Conservation (phyloP, 2,113 vertebrate species). For the Varanus salvator region DNA sequence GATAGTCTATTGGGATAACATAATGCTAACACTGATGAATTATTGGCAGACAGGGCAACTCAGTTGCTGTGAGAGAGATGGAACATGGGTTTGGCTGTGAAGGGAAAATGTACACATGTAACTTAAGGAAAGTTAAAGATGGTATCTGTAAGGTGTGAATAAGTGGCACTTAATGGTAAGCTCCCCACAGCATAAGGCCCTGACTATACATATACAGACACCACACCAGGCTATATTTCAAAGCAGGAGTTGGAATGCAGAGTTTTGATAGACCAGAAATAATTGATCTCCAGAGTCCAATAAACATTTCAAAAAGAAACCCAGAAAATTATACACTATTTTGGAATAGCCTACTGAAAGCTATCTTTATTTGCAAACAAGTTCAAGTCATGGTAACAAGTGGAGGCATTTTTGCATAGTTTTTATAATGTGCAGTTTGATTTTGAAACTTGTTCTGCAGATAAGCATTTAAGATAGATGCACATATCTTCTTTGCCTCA, state of each 20-base stretch:
- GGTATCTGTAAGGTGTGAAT: not conserved
- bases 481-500: not conserved
- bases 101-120: not conserved
- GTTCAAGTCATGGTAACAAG: not conserved
- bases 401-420: too few relatives aligned
- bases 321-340: not conserved
- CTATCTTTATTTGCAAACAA: not conserved
- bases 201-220: not conserved
- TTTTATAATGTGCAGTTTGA: not conserved
- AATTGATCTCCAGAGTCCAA: not conserved
- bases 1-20: too few relatives aligned
- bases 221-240: not conserved
- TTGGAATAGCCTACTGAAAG: not conserved
- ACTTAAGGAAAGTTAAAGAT: not conserved
- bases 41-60: too few relatives aligned
- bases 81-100: not conserved
- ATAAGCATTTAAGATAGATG: not conserved
- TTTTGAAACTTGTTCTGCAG: not conserved
- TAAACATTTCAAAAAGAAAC: not conserved
- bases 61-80: not conserved
- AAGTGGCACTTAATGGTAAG: not conserved
- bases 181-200: not conserved
- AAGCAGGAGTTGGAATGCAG: not conserved
- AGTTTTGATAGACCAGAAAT: not conserved
- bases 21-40: too few relatives aligned